Conservation (phyloP, 2,113 vertebrate species). For the Fulmarus glacialis region DNA sequence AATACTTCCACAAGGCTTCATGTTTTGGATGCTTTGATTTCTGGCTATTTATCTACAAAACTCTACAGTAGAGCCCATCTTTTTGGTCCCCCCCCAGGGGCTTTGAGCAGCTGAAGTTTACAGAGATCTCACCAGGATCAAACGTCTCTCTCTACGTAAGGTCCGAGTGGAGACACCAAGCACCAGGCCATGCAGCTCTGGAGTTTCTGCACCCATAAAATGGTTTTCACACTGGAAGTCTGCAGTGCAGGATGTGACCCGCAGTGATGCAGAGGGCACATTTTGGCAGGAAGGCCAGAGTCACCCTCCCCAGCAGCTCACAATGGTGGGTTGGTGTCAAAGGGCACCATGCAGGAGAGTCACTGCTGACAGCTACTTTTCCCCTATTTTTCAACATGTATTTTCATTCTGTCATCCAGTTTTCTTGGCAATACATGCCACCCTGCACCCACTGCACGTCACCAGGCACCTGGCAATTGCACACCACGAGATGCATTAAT, state of each 20-base stretch:
- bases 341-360: background rate
- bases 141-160: accelerated
- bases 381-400: background rate
- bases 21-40: background rate
- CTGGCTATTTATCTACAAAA: background rate
- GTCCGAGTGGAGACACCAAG: background rate
- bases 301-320: background rate
- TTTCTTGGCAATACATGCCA: background rate
- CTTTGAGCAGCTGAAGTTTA: background rate
- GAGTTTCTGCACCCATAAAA: background rate
- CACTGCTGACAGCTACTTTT: background rate
- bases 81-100: background rate
- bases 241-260: background rate
- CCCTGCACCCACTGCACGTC: background rate
- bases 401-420: background rate
- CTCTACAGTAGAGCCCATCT: accelerated
- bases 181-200: background rate
- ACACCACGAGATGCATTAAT: background rate
- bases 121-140: background rate
- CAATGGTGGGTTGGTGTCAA: background rate
- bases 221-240: background rate
- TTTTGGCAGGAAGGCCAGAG: background rate
- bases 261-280: accelerated
- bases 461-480: background rate
- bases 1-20: background rate